Evolutionary conservation across 2,797 vertebrate species (phyloP).

Genomic region (Erethizon dorsatum): DNA sequence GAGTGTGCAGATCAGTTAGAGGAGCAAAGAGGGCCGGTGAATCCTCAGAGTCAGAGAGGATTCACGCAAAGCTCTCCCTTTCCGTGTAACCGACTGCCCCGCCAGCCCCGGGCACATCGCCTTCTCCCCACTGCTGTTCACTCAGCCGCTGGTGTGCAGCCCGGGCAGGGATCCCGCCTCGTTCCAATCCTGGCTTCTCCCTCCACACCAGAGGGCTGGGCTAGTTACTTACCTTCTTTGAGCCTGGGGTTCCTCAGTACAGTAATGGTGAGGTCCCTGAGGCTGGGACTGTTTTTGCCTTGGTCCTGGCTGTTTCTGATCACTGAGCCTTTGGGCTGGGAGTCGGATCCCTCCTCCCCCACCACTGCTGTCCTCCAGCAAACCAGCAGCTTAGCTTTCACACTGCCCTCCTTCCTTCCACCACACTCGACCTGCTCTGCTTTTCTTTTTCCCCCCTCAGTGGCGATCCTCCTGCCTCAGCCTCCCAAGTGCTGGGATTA

Average conservation of each 20-base stretch:
- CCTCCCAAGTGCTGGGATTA: neutral
- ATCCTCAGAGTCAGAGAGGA: neutral
- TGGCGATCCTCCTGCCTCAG: neutral
- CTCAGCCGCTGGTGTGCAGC: neutral
- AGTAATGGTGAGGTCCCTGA: no score
- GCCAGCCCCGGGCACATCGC: neutral
- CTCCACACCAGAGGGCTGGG: neutral
- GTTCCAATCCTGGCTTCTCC: neutral
- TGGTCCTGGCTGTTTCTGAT: neutral
- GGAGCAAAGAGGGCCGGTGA: neutral
- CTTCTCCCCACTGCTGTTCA: neutral
- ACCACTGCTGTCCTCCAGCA: neutral
- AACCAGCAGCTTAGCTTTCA: neutral
- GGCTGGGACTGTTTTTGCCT: fast-evolving
- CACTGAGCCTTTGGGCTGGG: neutral
- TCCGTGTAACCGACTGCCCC: neutral
- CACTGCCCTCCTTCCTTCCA: neutral
- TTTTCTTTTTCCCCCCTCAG: neutral
- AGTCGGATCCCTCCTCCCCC: neutral
- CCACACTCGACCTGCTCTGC: neutral
- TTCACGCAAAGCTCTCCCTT: neutral
- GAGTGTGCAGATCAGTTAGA: neutral
- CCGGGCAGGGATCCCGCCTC: no score
- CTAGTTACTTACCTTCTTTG: neutral
- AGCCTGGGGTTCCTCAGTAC: neutral